Evolutionary conservation across 2,113 vertebrate genomes (phyloP).

Genomic region (Grantiella picta): DNA sequence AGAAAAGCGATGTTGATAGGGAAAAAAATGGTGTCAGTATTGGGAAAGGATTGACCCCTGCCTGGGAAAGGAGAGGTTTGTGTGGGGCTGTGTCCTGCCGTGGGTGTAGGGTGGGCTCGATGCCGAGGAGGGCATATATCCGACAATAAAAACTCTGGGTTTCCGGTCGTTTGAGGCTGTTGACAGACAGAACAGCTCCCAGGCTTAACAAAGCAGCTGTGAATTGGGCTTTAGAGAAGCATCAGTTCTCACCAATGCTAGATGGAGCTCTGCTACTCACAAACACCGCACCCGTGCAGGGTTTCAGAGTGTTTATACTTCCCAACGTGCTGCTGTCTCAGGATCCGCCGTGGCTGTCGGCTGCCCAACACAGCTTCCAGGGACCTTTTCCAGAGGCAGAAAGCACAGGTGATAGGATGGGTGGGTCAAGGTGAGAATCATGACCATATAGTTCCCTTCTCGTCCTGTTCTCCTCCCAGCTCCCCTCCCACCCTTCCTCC

Average conservation of each 20-base stretch:
- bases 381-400: background rate
- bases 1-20: background rate
- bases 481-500: background rate
- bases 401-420: background rate
- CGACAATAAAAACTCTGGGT: background rate
- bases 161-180: background rate
- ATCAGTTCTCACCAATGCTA: constrained; percentile 1
- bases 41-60: background rate
- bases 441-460: background rate
- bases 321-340: accelerated
- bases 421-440: background rate
- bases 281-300: background rate
- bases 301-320: background rate
- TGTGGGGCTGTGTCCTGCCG: background rate
- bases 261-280: constrained; percentile 51
- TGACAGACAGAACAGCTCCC: background rate
- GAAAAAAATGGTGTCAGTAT: background rate
- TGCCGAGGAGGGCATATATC: background rate
- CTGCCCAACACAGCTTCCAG: background rate
- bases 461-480: background rate
- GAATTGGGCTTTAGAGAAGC: background rate
- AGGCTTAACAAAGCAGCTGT: background rate
- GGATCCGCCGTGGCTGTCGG: background rate
- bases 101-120: background rate
- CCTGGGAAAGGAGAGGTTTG: background rate